Conservation (phyloP, 2,113 vertebrate genomes). For the Phyllopteryx taeniolatus region DNA sequence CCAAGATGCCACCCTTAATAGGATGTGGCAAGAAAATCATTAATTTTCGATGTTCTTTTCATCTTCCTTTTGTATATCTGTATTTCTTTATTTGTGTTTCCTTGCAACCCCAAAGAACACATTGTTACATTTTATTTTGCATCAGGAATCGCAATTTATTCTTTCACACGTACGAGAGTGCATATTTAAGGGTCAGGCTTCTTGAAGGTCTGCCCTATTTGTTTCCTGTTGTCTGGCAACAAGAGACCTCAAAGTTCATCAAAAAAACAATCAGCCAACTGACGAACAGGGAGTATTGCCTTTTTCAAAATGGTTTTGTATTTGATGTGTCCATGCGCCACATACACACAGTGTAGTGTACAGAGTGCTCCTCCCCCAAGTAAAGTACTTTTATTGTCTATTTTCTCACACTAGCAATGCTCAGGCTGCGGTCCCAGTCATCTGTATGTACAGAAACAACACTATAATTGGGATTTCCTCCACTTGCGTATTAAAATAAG, state of each 20-base stretch:
- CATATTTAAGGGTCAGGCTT: neutral
- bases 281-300: slow-evolving; percentile 1
- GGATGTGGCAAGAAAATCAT: slow-evolving; percentile 62
- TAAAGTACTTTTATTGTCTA: too few relatives aligned
- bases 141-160: neutral
- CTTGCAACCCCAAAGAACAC: slow-evolving; percentile 31
- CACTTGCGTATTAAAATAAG: too few relatives aligned
- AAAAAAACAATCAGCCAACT: neutral
- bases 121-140: slow-evolving; percentile 10
- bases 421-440: too few relatives aligned
- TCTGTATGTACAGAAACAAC: too few relatives aligned
- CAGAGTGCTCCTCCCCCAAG: too few relatives aligned
- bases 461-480: too few relatives aligned
- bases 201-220: neutral
- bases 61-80: slow-evolving; percentile 45
- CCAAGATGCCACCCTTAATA: slow-evolving; percentile 72
- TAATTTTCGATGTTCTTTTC: slow-evolving; percentile 52
- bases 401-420: too few relatives aligned
- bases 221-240: neutral
- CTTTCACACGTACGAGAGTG: neutral
- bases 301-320: neutral
- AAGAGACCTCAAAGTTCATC: neutral
- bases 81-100: slow-evolving; percentile 50
- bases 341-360: too few relatives aligned
- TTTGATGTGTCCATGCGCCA: neutral